A percentile compares a stretch with the other conserved stretches of the same genome.
phyloP scores from a whole-genome alignment of 1,140 invertebrate species.

The Drosophila mayri region DNA sequence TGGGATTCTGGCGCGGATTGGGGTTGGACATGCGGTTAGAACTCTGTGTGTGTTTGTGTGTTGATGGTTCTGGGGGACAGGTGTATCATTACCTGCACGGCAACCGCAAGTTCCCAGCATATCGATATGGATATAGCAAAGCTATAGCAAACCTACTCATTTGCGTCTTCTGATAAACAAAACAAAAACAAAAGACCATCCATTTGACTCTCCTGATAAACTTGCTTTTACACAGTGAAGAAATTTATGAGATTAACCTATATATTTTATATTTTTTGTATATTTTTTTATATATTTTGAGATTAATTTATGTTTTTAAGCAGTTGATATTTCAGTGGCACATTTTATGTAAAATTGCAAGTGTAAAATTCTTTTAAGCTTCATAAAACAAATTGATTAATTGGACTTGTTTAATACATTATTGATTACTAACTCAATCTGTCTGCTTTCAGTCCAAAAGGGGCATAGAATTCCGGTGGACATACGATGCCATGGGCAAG shows the following conservation, averaged over 20 bases:
- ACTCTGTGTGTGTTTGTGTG: neutral
- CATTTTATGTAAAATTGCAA: neutral
- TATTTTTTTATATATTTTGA: too few species aligned
- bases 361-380: neutral
- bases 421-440: neutral
- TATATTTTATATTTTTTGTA: neutral
- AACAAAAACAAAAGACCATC: neutral
- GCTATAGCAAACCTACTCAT: slow-evolving; percentile 63
- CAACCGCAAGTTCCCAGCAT: slow-evolving; percentile 69
- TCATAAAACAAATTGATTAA: neutral
- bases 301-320: too few species aligned
- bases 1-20: slow-evolving; percentile 1
- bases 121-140: slow-evolving; percentile 58
- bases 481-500: slow-evolving; percentile 76
- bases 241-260: neutral
- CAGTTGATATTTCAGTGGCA: neutral
- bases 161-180: slow-evolving; percentile 53
- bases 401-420: neutral
- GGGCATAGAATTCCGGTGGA: neutral
- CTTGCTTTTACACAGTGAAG: neutral
- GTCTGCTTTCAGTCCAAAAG: neutral
- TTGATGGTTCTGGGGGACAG: slow-evolving; percentile 4
- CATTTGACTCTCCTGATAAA: neutral
- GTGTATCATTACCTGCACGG: slow-evolving; percentile 42
- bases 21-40: neutral